These are phyloP conservation scores for Scolanthus callimorphus DNA, from an alignment of 92 coral and sea anemone genomes.

Conservation along the genomic window DNA sequence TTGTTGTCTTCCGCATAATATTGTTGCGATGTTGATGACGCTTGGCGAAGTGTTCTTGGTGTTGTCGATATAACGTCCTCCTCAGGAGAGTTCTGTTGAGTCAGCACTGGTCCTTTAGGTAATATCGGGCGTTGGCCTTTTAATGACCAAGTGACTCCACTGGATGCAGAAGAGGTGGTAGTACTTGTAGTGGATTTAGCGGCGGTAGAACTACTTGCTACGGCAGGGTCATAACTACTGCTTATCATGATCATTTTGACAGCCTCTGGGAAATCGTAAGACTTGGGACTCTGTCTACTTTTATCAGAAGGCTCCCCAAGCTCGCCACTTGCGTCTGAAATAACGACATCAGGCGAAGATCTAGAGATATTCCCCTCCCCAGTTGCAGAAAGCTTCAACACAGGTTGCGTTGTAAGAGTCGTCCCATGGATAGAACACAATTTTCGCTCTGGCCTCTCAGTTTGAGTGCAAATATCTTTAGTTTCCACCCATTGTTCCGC, in stretches of 20 bases:
- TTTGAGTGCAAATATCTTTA: conserved; percentile 1
- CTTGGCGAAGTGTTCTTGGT: neutral
- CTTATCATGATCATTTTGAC: neutral
- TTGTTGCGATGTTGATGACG: neutral
- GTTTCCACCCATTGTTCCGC: conserved; percentile 1
- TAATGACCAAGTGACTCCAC: neutral
- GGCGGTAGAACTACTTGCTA: neutral
- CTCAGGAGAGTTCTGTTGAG: too few species aligned
- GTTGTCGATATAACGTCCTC: neutral
- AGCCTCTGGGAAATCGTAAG: neutral
- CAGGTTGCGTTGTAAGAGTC: neutral
- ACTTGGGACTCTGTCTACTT: neutral
- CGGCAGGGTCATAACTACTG: neutral
- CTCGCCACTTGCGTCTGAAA: neutral
- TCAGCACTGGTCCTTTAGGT: too few species aligned
- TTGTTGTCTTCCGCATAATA: neutral
- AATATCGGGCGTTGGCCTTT: neutral
- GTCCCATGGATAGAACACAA: conserved; percentile 1
- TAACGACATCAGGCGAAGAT: neutral
- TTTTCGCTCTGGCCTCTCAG: neutral
- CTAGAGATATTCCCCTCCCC: neutral
- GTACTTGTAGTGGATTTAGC: neutral
- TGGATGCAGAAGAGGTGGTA: neutral
- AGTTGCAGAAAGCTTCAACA: neutral
- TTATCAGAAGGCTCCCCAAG: too few species aligned